Evolutionary conservation across 2,888 invertebrate species (phyloP).

Genomic region (Pyralis farinalis): DNA sequence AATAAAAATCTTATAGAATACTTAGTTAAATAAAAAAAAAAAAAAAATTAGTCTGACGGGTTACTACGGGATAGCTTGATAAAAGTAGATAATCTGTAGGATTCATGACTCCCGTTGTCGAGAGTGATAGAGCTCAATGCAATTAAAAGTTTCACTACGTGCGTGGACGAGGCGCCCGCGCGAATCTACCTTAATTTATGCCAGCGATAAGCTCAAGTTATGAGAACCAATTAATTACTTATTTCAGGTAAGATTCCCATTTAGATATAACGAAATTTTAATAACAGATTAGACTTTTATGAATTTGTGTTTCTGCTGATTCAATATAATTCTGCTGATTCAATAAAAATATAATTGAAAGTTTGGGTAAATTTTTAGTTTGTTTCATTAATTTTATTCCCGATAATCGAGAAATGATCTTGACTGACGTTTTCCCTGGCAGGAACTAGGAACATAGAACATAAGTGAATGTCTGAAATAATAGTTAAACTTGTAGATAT

Average conservation of each 20-base stretch:
- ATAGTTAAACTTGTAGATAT: constrained; percentile 11
- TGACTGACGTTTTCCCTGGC: too few species aligned
- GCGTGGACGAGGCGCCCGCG: constrained; percentile 70
- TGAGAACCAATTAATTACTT: constrained; percentile 76
- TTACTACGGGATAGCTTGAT: constrained; percentile 5
- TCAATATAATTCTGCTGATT: constrained; percentile 8
- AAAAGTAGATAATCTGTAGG: constrained; percentile 45
- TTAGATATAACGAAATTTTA: constrained; percentile 35
- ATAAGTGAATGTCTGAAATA: background rate
- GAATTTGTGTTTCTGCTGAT: constrained; percentile 10
- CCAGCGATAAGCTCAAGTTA: constrained; percentile 70
- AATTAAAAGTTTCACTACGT: constrained; percentile 80
- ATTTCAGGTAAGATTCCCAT: constrained; percentile 61
- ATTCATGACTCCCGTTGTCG: constrained; percentile 69
- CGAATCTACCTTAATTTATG: constrained; percentile 75
- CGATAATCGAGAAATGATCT: too few species aligned
- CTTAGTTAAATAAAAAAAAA: too few species aligned
- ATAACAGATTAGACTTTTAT: constrained; percentile 22
- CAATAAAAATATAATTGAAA: background rate
- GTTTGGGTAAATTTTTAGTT: too few species aligned
- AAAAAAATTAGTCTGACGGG: too few species aligned
- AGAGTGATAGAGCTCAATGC: constrained; percentile 76
- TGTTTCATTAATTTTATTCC: too few species aligned
- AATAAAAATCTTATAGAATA: too few species aligned
- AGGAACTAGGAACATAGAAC: too few species aligned